Conservation (phyloP, 2,113 vertebrate genomes). For the Mustela lutreola region DNA sequence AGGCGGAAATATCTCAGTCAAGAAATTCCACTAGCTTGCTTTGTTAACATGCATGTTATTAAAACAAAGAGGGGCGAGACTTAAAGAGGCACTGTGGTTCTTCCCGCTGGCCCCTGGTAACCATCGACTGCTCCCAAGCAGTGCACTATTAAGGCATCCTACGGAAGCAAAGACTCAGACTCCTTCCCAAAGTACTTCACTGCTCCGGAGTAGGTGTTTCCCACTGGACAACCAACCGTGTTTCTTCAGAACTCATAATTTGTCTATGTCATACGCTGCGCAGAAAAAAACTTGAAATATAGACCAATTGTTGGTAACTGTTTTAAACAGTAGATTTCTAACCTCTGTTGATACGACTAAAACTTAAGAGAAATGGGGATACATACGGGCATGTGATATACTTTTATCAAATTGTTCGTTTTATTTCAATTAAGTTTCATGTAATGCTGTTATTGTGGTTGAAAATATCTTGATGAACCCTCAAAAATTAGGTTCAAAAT, state of each 20-base stretch:
- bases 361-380: background rate
- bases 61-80: background rate
- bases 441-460: background rate
- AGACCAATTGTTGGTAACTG: background rate
- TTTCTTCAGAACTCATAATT: background rate
- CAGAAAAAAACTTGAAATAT: constrained; percentile 26
- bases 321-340: constrained; percentile 25
- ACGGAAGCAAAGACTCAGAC: background rate
- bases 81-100: background rate
- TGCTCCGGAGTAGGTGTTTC: background rate
- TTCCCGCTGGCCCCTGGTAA: too few species aligned
- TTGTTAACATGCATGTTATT: background rate
- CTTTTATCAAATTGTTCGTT: background rate
- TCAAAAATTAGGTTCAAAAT: background rate
- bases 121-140: background rate
- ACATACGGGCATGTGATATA: background rate
- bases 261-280: background rate
- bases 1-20: background rate
- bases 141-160: rapidly evolving
- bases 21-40: background rate
- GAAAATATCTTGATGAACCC: background rate
- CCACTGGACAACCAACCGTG: rapidly evolving
- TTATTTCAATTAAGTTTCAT: background rate
- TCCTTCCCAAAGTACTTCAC: background rate
- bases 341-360: background rate